These are phyloP conservation scores for Aurelia coerulea DNA, from an alignment of 30 jellyfish, hydroid and myxozoan species.

Conservation along the genomic window DNA sequence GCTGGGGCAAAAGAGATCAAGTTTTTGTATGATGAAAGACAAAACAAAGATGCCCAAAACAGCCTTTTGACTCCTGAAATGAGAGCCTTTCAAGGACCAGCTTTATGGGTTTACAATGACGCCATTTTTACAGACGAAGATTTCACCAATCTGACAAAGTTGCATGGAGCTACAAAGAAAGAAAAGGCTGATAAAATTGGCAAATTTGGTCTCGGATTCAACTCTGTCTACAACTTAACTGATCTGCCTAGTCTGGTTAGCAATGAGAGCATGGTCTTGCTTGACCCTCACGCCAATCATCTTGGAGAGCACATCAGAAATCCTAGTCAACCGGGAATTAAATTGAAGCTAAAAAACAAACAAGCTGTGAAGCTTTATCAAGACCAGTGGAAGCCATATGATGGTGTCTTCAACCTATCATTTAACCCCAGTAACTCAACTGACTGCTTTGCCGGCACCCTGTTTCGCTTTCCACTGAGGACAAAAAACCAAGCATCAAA, in stretches of 20 bases:
- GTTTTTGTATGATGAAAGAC: conserved; percentile 56
- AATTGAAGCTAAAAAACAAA: too few species aligned
- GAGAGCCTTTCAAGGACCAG: conserved; percentile 81
- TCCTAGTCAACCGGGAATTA: too few species aligned
- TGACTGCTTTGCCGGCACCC: too few species aligned
- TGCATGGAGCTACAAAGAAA: conserved; percentile 75
- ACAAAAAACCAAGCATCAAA: too few species aligned
- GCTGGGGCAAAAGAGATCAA: conserved; percentile 57
- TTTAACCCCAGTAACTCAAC: too few species aligned
- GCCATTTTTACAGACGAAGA: conserved; percentile 52
- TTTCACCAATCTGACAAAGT: conserved; percentile 42
- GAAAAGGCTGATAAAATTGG: conserved; percentile 55
- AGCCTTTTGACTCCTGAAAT: conserved; percentile 14
- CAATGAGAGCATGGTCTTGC: conserved; percentile 37
- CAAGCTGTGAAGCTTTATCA: too few species aligned
- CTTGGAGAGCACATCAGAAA: too few species aligned
- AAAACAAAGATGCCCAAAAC: conserved; percentile 11
- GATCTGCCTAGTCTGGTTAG: conserved; percentile 70
- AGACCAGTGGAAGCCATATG: too few species aligned
- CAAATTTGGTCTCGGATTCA: conserved; percentile 76
- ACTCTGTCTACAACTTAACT: conserved; percentile 69
- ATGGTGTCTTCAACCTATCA: too few species aligned
- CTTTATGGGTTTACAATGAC: conserved; percentile 64
- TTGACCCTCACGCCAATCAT: conserved; percentile 47
- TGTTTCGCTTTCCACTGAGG: too few species aligned